These are phyloP conservation scores for Morus bassanus DNA, from an alignment of 2,797 vertebrate species.

Conservation along the genomic window DNA sequence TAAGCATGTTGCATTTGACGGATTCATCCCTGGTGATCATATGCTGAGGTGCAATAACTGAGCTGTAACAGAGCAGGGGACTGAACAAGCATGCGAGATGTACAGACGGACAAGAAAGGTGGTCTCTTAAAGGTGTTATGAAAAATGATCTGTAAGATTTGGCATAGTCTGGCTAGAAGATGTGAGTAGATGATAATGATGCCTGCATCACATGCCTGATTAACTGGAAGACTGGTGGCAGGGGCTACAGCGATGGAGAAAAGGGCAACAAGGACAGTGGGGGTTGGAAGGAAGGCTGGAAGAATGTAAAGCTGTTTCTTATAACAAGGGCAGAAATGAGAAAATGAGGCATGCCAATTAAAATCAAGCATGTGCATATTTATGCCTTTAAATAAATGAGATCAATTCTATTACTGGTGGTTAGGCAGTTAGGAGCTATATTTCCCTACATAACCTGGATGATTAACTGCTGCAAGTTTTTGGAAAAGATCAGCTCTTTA, in stretches of 20 bases:
- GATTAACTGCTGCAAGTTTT: not conserved
- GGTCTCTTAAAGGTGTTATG: not conserved
- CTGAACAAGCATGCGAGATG: not conserved
- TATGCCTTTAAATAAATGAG: not conserved
- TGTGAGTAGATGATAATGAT: not conserved
- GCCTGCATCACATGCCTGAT: not conserved
- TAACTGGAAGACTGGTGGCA: not conserved
- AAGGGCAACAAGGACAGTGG: not conserved
- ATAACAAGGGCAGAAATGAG: not conserved
- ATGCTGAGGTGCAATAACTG: not conserved
- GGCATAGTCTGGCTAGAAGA: not conserved
- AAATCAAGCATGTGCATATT: not conserved
- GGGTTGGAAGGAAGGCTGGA: not conserved
- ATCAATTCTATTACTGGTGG: not conserved
- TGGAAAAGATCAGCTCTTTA: not conserved
- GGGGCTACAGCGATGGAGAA: not conserved
- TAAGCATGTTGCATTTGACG: not conserved
- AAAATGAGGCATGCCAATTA: not conserved
- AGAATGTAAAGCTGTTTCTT: not conserved
- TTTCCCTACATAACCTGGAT: not conserved
- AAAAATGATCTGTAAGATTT: not conserved
- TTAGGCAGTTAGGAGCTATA: not conserved
- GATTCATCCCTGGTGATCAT: not conserved
- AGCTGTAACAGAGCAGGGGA: not conserved
- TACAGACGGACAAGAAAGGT: not conserved